Evolutionary conservation across 2,888 invertebrate genomes (phyloP), one percentile per base, ranked within the genome.

Genomic region (Hermaeophaga mercurialis): DNA sequence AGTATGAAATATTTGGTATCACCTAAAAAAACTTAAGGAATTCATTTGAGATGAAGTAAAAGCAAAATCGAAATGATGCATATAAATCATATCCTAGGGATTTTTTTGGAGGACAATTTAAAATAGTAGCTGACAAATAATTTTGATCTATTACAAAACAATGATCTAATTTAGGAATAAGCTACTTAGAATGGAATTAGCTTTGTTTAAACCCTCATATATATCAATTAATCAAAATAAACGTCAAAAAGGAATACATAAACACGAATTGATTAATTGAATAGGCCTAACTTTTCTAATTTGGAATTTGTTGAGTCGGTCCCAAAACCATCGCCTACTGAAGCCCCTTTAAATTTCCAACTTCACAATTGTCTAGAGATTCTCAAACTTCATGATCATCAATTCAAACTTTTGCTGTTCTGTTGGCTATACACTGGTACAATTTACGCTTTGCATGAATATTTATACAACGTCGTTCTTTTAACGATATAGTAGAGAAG

Each of bases 391-490:
- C 49, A 19, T 41, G 49, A 41, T 49, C 49, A 49, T 49, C 49
- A 49, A 49, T 49, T 49, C 49, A 49, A 49, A 49, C 49, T 49
- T 49, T 49, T 28, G 39, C 41, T 22, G 49, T 49, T 49, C 39
- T 49, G 49, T 49, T 49, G 39, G 39, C 49, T 46, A 39, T 26
- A 39, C 48, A 39, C 48, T 24, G 38, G 48, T 49, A 39, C 28
- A 41, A 49, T 31, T 49, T 28, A 49, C 28, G 39, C 8, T 12
- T 0, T 39, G 17, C 28, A 49, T 49, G 31, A 49, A 39, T 49
- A 41, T 49, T 39, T 41, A 31, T 12, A 46, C 15, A n/a, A n/a
- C 7, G 3, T 6, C 22, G 19, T 19, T 22, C 5, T 22, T 41
- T 22, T 19, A 38, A 38, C 15, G 18, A 38, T 38, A 38, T 9